Percentiles rank a stretch among this genome's conserved stretches.
Conservation (phyloP, 2,113 vertebrate species). For the Aphelocoma coerulescens region DNA sequence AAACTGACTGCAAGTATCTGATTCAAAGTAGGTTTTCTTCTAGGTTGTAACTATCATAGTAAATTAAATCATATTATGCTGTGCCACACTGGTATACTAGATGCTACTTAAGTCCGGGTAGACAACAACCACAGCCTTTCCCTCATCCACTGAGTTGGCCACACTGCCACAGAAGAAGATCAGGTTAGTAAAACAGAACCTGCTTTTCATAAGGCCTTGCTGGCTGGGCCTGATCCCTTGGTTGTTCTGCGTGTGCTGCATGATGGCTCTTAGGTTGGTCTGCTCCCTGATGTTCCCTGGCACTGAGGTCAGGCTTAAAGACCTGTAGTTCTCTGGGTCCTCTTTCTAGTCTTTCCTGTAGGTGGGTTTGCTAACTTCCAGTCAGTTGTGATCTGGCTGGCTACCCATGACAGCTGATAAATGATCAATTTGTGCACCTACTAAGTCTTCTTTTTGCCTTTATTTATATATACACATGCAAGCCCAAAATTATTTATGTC, state of each 20-base stretch:
- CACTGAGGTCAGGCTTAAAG: neutral
- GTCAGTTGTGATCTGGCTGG: neutral
- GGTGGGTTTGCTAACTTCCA: neutral
- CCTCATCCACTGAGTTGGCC: too few species aligned
- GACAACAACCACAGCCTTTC: neutral
- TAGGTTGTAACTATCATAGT: neutral
- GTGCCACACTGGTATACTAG: neutral
- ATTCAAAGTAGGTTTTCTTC: neutral
- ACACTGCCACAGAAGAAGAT: neutral
- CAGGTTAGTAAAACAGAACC: neutral
- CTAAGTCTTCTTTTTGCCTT: neutral
- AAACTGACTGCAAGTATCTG: neutral
- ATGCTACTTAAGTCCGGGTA: neutral
- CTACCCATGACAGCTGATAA: neutral
- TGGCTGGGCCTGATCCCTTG: neutral
- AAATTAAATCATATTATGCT: neutral
- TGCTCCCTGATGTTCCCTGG: neutral
- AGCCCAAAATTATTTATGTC: rapidly evolving
- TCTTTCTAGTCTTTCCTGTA: neutral
- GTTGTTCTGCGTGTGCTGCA: too few species aligned
- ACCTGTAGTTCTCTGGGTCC: neutral
- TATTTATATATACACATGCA: neutral
- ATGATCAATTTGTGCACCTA: neutral
- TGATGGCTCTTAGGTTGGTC: too few species aligned
- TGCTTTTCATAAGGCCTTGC: neutral